Evolutionary conservation across 2,797 vertebrate species (phyloP).

Genomic region (Danionella dracula): DNA sequence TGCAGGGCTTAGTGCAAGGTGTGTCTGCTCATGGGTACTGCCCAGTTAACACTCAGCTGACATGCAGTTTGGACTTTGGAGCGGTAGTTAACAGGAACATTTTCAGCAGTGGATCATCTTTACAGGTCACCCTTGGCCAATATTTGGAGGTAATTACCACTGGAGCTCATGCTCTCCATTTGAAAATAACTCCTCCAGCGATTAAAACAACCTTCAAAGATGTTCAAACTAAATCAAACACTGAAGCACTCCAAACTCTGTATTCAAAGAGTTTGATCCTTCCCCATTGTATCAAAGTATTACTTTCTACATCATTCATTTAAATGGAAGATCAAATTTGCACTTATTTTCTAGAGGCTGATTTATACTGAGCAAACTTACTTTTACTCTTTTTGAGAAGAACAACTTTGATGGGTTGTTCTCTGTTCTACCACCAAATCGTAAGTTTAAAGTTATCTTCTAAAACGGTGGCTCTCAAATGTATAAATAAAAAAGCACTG

Average conservation of each 20-base stretch:
- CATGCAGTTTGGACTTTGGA: conserved; percentile 36
- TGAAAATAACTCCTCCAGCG: conserved; percentile 43
- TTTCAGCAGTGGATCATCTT: not conserved
- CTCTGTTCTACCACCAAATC: not conserved
- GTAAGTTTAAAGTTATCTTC: not conserved
- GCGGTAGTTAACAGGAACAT: not conserved
- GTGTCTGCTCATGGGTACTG: conserved; percentile 40
- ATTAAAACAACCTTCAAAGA: conserved; percentile 39
- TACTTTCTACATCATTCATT: no score
- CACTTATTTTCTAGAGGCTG: not conserved
- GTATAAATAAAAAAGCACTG: conserved; percentile 58
- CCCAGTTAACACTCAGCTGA: conserved; percentile 15
- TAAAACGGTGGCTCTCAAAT: conserved; percentile 52
- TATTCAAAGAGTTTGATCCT: conserved; percentile 66
- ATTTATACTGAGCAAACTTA: not conserved
- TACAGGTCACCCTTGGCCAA: conserved; percentile 37
- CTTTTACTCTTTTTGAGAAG: no score
- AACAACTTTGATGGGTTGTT: no score
- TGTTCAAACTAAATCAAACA: conserved; percentile 30
- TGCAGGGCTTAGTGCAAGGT: conserved; percentile 50
- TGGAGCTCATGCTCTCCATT: conserved; percentile 35
- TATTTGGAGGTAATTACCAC: conserved; percentile 41
- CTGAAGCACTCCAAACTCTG: conserved; percentile 63
- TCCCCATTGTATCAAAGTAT: no score
- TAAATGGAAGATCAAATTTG: not conserved